Evolutionary conservation across 2,797 vertebrate genomes (phyloP), one percentile per base, ranked within the genome.

Genomic region (Acestrorhynchus altus): DNA sequence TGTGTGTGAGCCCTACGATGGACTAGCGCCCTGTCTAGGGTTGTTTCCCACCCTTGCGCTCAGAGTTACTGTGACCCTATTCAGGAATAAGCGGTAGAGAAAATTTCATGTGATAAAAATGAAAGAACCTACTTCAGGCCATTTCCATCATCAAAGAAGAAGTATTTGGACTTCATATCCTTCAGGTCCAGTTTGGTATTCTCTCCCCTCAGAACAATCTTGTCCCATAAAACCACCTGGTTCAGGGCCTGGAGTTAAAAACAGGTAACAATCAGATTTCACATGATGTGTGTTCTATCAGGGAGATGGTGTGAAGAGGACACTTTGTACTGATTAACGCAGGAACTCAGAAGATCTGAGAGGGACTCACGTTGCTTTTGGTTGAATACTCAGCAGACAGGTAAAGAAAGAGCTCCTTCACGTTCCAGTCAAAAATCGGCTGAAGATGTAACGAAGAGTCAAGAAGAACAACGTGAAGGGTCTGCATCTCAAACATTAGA

Each of bases 341-440:
- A 35, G n/a, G 28, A 64, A 26, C 8, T 18, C 4, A 39, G 44
- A 51, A n/a, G 18, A 22, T 26, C 8, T 46, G 52, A 4, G 1
- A 24, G 22, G 49, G 11, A 76, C 95, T 94, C 92, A 96, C 95
- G 81, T 96, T 96, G 88, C 92, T 95, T 91, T 91, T 95, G 0
- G 95, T 96, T 76, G 88, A 24, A 42, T 89, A 89, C 68, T 89
- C 88, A n/a, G 88, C 88, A 16, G 97, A 98, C 83, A 99, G 92
- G 84, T 99, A 99, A 22, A 99, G 94, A 88, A 99, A 99, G 75
- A 99, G 92, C 77, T 98, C 95, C 87, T 99, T 99, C 24, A 99
- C 98, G 52, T 99, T 99, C 98, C 98, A 99, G 88, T 99, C 97
- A 88, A 99, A 99, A 90, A 99, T 95, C 66, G 95, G 96, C 87